These are phyloP conservation scores for Platysteira castanea DNA, from an alignment of 2,113 vertebrate genomes.

Conservation along the genomic window DNA sequence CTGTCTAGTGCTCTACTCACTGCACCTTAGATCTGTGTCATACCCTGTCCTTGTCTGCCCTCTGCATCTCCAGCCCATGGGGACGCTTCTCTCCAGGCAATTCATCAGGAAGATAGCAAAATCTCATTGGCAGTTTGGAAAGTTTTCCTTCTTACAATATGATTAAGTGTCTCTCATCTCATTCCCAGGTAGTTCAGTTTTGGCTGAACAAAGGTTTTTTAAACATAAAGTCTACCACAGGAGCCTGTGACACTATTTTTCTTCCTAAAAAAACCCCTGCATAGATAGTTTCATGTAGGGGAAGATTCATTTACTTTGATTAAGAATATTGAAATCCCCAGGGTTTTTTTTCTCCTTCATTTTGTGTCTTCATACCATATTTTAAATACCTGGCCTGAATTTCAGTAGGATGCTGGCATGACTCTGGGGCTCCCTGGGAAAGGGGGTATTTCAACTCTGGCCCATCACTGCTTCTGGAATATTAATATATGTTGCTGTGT, in stretches of 20 bases:
- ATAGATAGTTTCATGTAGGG: neutral
- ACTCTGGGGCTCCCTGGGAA: neutral
- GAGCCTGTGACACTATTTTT: neutral
- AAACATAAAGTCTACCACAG: neutral
- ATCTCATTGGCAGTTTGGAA: neutral
- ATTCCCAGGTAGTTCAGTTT: neutral
- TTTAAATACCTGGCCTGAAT: constrained; percentile 25
- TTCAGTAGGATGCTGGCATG: neutral
- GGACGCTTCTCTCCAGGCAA: neutral
- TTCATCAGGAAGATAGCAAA: neutral
- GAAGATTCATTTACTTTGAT: neutral
- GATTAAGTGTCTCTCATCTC: neutral
- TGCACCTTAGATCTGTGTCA: neutral
- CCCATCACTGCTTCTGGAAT: neutral
- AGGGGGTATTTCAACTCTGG: neutral
- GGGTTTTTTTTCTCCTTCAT: neutral
- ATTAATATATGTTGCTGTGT: neutral
- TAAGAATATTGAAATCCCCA: neutral
- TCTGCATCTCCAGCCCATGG: neutral
- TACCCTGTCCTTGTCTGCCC: neutral
- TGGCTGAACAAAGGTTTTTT: neutral
- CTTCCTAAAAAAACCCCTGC: neutral
- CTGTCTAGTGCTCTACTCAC: neutral
- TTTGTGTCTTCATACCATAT: neutral
- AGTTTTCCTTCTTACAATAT: neutral